These are phyloP conservation scores for Penaeus monodon DNA, from an alignment of 2,888 invertebrate genomes.

Conservation along the genomic window DNA sequence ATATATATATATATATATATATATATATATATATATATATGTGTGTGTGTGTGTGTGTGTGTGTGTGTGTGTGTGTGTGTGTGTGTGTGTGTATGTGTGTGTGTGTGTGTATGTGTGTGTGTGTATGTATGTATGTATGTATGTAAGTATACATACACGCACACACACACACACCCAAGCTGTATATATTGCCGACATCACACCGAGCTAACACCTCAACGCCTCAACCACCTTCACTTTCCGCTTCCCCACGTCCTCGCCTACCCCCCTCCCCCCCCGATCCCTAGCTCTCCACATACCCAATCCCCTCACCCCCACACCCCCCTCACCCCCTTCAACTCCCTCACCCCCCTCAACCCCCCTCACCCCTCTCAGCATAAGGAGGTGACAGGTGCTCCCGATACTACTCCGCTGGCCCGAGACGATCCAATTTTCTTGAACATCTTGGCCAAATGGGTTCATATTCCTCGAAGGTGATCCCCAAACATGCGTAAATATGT, in stretches of 20 bases:
- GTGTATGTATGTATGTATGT: too few species aligned
- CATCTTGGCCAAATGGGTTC: slow-evolving; percentile 31
- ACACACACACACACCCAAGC: too few species aligned
- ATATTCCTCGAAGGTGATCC: slow-evolving; percentile 15
- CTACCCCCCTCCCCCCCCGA: background rate
- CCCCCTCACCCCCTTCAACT: background rate
- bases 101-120: too few species aligned
- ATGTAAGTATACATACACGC: too few species aligned
- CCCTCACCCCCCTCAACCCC: background rate
- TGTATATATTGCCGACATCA: too few species aligned
- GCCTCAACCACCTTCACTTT: background rate
- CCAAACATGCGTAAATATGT: slow-evolving; percentile 30
- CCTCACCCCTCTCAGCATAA: slow-evolving; percentile 5
- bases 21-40: too few species aligned
- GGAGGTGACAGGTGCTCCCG: slow-evolving; percentile 29
- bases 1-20: too few species aligned
- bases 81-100: too few species aligned
- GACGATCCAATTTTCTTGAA: slow-evolving; percentile 35
- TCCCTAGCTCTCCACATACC: background rate
- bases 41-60: too few species aligned
- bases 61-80: too few species aligned
- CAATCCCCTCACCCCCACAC: background rate
- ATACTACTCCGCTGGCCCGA: slow-evolving; percentile 27
- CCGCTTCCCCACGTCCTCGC: background rate
- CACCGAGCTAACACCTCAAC: too few species aligned